These are phyloP conservation scores for Deladenus siricidicola DNA, from an alignment of 2,888 invertebrate genomes.

Conservation along the genomic window DNA sequence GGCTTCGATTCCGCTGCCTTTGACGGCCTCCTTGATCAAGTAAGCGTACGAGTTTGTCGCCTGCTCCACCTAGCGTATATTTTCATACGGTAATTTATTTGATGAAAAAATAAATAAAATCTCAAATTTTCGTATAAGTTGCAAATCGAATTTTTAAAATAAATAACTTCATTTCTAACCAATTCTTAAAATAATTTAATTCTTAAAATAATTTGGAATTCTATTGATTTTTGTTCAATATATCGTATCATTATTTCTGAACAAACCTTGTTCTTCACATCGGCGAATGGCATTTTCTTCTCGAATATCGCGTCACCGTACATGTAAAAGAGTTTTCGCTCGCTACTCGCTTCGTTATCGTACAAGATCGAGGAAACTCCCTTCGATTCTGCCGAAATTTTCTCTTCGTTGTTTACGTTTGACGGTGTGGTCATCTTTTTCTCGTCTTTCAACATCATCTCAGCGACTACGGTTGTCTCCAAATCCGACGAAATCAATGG, in stretches of 20 bases:
- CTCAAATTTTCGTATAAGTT: too few relatives aligned
- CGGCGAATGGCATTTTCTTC: not conserved
- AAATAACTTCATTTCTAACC: too few relatives aligned
- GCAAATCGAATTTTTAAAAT: too few relatives aligned
- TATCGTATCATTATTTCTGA: too few relatives aligned
- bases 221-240: too few relatives aligned
- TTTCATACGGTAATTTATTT: not conserved
- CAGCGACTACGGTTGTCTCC: not conserved
- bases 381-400: not conserved
- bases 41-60: not conserved
- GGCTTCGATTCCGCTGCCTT: constrained; percentile 18
- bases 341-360: not conserved
- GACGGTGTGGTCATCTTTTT: not conserved
- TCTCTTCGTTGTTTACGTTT: too few relatives aligned
- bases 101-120: too few relatives aligned
- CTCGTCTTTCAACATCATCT: not conserved
- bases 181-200: too few relatives aligned
- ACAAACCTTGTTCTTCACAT: not conserved
- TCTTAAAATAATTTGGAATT: too few relatives aligned
- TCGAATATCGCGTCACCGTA: too few relatives aligned
- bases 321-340: not conserved
- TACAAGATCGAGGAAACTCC: not conserved
- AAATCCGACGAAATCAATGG: too few relatives aligned
- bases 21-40: not conserved
- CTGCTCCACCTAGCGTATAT: not conserved